Percentiles rank a stretch among this genome's conserved stretches.
Evolutionary conservation across 2,888 invertebrate genomes (phyloP).

Genomic region (Ceramica pisi): DNA sequence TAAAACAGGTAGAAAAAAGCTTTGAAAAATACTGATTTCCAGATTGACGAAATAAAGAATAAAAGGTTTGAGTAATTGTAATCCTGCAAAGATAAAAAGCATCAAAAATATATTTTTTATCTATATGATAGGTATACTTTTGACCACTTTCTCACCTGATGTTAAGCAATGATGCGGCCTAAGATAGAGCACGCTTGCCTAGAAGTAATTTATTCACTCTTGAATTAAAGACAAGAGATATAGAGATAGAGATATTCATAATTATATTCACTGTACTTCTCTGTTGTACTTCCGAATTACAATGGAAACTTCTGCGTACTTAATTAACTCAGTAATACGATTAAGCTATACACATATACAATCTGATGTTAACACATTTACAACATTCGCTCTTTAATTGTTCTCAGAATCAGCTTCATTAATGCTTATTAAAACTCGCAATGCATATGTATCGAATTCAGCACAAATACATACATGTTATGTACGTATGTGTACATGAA

Average conservation of each 20-base stretch:
- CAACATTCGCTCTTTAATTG: neutral
- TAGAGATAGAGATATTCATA: no score
- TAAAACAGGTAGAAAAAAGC: neutral
- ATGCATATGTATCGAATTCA: neutral
- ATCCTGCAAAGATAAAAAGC: neutral
- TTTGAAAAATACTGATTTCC: no score
- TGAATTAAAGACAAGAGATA: no score
- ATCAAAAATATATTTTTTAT: no score
- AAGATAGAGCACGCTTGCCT: no score
- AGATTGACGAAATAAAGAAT: no score
- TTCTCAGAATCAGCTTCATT: neutral
- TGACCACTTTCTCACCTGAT: no score
- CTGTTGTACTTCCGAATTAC: no score
- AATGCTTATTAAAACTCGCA: constrained; percentile 1
- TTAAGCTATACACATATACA: neutral
- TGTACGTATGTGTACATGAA: neutral
- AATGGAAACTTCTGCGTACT: neutral
- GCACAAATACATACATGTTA: neutral
- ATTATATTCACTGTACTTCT: neutral
- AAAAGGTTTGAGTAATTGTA: no score
- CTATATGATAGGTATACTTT: no score
- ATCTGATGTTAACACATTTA: neutral
- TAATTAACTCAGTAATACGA: neutral
- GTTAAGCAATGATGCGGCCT: no score
- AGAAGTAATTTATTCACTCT: no score